Evolutionary conservation across 2,113 vertebrate species (phyloP).

Genomic region (Gobius niger): DNA sequence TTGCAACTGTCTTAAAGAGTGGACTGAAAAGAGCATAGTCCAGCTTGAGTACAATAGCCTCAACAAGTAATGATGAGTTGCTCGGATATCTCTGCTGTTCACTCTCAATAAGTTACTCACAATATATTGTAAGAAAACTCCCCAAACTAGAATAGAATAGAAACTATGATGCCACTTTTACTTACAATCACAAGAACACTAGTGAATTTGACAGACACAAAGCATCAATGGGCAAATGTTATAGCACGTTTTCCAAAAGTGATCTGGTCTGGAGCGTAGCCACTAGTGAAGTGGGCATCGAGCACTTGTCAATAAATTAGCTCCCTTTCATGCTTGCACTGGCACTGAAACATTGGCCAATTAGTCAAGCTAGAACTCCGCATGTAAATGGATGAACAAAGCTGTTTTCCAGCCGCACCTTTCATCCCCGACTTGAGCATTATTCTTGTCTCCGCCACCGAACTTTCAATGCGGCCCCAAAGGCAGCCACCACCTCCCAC

Average conservation of each 20-base stretch:
- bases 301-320: slow-evolving; percentile 8
- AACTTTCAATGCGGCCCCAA: slow-evolving; percentile 17
- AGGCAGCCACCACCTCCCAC: slow-evolving; percentile 18
- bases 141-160: no score
- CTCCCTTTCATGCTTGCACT: neutral
- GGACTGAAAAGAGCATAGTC: no score
- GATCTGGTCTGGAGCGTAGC: neutral
- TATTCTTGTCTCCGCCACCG: slow-evolving; percentile 24
- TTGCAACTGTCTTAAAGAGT: no score
- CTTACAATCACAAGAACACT: no score
- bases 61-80: no score
- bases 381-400: slow-evolving; percentile 9
- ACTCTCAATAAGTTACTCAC: no score
- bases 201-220: neutral
- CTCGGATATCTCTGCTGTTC: no score
- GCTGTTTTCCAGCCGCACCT: slow-evolving; percentile 23
- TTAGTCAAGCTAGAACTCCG: slow-evolving; percentile 4
- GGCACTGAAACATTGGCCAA: neutral
- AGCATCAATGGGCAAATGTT: neutral
- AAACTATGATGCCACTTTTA: no score
- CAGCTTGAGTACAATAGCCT: no score
- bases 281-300: neutral
- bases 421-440: slow-evolving; percentile 24
- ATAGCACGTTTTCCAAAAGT: neutral
- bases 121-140: no score